Percentiles rank a stretch among this genome's conserved stretches.
Conservation (phyloP, 2,113 vertebrate species). For the Brachyhypopomus occidentalis region DNA sequence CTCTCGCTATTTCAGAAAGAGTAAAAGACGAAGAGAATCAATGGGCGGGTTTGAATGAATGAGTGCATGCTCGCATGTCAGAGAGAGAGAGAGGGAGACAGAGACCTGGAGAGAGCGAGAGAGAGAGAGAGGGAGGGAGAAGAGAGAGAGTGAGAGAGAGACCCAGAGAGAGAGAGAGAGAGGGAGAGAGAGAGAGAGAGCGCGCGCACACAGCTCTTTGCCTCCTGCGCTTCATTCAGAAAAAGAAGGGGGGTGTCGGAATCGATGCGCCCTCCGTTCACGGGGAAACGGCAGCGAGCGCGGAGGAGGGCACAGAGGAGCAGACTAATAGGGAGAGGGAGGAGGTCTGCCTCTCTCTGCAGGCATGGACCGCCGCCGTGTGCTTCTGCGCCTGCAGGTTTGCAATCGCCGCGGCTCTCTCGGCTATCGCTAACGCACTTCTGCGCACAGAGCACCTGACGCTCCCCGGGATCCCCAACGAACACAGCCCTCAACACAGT, state of each 20-base stretch:
- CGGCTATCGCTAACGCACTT: conserved; percentile 51
- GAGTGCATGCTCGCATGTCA: conserved; percentile 49
- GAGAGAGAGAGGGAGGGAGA: conserved; percentile 60
- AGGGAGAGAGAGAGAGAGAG: conserved; percentile 57
- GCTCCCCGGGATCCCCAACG: conserved; percentile 52
- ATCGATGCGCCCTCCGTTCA: conserved; percentile 58
- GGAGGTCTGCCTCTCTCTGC: conserved; percentile 39
- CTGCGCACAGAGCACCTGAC: conserved; percentile 57
- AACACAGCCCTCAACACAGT: conserved; percentile 64
- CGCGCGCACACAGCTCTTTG: conserved; percentile 55
- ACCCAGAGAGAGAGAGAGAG: conserved; percentile 56
- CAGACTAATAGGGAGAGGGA: conserved; percentile 42
- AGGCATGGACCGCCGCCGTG: not conserved
- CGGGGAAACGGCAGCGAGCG: conserved; percentile 37
- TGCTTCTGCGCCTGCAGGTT: conserved; percentile 19
- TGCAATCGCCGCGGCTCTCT: conserved; percentile 14
- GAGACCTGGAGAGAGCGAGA: conserved; percentile 53
- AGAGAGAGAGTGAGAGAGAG: conserved; percentile 59
- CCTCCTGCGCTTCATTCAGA: conserved; percentile 74
- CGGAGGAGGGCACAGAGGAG: conserved; percentile 35
- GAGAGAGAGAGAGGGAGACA: conserved; percentile 56
- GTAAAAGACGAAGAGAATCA: conserved; percentile 24
- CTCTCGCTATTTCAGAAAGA: conserved; percentile 47
- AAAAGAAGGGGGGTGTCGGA: conserved; percentile 68
- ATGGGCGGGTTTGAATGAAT: conserved; percentile 61